Evolutionary conservation across 2,888 invertebrate species (phyloP).

Genomic region (Acleris holmiana): DNA sequence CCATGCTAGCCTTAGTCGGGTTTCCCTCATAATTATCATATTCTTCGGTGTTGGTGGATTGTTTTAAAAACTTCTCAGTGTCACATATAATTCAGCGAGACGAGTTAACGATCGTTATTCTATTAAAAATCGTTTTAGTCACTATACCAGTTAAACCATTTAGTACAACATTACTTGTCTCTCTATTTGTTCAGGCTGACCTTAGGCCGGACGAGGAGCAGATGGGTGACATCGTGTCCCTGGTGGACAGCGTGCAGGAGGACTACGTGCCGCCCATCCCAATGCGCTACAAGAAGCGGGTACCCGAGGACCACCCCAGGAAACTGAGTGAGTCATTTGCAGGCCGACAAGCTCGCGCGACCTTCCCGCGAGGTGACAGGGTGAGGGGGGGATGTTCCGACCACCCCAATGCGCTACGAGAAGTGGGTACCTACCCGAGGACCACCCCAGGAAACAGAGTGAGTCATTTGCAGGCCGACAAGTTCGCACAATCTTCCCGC

Average conservation of each 20-base stretch:
- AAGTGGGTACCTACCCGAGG: slow-evolving; percentile 55
- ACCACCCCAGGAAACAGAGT: slow-evolving; percentile 60
- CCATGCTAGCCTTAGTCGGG: no score
- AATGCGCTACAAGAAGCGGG: slow-evolving; percentile 62
- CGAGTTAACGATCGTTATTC: no score
- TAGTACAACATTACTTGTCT: not conserved
- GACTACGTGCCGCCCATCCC: slow-evolving; percentile 74
- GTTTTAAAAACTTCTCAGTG: no score
- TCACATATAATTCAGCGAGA: no score
- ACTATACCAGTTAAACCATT: not conserved
- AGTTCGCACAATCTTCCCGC: no score
- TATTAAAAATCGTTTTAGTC: no score
- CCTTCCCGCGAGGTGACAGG: slow-evolving; percentile 55
- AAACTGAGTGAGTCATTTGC: slow-evolving; percentile 58
- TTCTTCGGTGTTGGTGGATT: no score
- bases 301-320: slow-evolving; percentile 51
- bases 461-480: slow-evolving; percentile 38
- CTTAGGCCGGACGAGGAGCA: slow-evolving; percentile 64
- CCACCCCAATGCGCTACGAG: slow-evolving; percentile 68
- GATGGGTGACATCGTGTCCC: slow-evolving; percentile 76
- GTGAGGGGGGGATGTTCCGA: slow-evolving; percentile 76
- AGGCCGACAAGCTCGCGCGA: no score
- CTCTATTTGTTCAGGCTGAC: slow-evolving; percentile 42
- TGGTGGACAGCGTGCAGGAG: slow-evolving; percentile 79
- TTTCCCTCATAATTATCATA: no score